Evolutionary conservation across 2,888 invertebrate species (phyloP).

Genomic region (Drosophila niveifrons): DNA sequence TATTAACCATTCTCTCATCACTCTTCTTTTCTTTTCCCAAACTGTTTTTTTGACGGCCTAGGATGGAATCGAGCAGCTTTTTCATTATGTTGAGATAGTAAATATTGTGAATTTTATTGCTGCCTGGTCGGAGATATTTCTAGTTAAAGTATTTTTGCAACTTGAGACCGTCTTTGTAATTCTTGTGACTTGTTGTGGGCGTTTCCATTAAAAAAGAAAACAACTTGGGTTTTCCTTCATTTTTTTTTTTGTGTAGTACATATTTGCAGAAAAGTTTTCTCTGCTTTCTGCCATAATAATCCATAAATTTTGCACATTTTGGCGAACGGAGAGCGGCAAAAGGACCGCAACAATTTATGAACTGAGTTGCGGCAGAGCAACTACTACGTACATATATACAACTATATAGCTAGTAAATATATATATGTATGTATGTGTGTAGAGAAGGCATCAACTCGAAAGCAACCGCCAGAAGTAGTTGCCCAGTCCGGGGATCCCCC

Average conservation of each 20-base stretch:
- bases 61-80: no score
- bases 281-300: constrained; percentile 36
- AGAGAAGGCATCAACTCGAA: constrained; percentile 12
- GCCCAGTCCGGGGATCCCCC: constrained; percentile 64
- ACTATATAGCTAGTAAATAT: constrained; percentile 11
- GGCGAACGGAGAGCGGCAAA: constrained; percentile 14
- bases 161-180: neutral
- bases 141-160: no score
- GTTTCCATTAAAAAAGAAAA: constrained; percentile 54
- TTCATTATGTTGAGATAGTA: no score
- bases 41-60: no score
- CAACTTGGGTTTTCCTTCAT: constrained; percentile 42
- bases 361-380: constrained; percentile 53
- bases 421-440: constrained; percentile 9
- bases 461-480: constrained; percentile 74
- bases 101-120: no score
- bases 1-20: no score
- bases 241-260: constrained; percentile 55
- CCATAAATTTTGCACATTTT: constrained; percentile 52
- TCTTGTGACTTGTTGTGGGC: constrained; percentile 21
- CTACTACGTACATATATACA: constrained; percentile 17
- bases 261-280: constrained; percentile 46
- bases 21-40: no score
- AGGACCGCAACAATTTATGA: constrained; percentile 68
- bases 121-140: no score